Evolutionary conservation across 2,797 vertebrate species (phyloP).

Genomic region (Ibycter americanus): DNA sequence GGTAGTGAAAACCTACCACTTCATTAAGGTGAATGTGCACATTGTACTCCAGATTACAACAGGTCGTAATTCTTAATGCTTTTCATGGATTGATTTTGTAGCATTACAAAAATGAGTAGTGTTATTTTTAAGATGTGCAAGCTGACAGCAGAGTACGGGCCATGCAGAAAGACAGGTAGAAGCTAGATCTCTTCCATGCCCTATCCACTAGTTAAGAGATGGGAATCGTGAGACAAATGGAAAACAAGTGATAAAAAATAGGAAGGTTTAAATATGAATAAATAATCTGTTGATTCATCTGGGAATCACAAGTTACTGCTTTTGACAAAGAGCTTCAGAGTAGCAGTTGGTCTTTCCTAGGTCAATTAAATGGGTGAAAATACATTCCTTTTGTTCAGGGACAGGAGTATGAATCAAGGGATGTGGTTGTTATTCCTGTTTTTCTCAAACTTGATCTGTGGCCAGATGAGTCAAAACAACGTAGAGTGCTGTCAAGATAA

Average conservation of each 20-base stretch:
- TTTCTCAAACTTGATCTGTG: slow-evolving; percentile 49
- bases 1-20: background rate
- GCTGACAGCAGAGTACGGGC: background rate
- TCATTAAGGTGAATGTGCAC: background rate
- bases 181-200: background rate
- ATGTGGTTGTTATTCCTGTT: slow-evolving; percentile 24
- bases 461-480: slow-evolving; percentile 59
- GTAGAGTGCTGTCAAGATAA: slow-evolving; percentile 56
- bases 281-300: background rate
- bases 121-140: background rate
- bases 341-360: slow-evolving; percentile 14
- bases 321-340: background rate
- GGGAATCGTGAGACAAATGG: background rate
- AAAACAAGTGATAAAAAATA: background rate
- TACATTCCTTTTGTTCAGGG: slow-evolving; percentile 5
- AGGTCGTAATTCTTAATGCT: background rate
- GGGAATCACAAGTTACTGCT: background rate
- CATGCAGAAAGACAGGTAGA: background rate
- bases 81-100: background rate
- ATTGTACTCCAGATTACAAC: background rate
- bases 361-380: background rate
- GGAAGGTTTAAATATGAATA: background rate
- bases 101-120: background rate
- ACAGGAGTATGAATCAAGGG: background rate
- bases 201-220: background rate